These are phyloP conservation scores for Heterodera carotae DNA, from an alignment of 1,140 invertebrate species.

Conservation along the genomic window DNA sequence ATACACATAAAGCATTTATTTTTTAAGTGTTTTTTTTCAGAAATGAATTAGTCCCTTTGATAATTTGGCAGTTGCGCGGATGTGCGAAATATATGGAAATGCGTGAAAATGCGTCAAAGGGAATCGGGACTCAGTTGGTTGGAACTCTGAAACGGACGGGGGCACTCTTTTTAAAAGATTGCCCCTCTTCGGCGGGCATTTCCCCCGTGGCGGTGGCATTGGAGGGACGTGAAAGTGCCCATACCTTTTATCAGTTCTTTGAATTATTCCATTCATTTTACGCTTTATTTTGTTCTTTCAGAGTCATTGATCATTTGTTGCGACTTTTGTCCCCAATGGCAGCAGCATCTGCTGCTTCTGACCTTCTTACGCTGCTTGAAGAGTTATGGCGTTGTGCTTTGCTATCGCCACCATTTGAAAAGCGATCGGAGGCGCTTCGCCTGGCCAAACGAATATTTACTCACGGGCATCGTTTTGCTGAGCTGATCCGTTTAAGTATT, in stretches of 20 bases:
- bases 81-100: constrained; percentile 2
- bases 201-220: constrained; percentile 6
- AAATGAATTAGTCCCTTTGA: constrained; percentile 18
- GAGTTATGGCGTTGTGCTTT: constrained; percentile 25
- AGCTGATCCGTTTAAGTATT: constrained; percentile 14
- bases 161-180: neutral
- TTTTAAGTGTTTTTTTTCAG: constrained; percentile 1
- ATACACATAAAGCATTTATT: no score
- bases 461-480: constrained; percentile 14
- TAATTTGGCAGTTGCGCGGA: constrained; percentile 26
- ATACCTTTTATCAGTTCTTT: constrained; percentile 17
- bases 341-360: neutral
- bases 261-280: neutral
- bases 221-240: constrained; percentile 25
- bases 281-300: neutral
- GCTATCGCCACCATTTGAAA: neutral
- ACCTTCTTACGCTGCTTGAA: constrained; percentile 19
- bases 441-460: constrained; percentile 13
- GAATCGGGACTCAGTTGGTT: neutral
- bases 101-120: constrained; percentile 3
- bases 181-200: constrained; percentile 3
- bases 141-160: constrained; percentile 10
- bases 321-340: constrained; percentile 19
- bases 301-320: constrained; percentile 23
- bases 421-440: constrained; percentile 11